These are phyloP conservation scores for Triplophysa yarkandensis DNA, from an alignment of 2,797 vertebrate species.

Conservation along the genomic window DNA sequence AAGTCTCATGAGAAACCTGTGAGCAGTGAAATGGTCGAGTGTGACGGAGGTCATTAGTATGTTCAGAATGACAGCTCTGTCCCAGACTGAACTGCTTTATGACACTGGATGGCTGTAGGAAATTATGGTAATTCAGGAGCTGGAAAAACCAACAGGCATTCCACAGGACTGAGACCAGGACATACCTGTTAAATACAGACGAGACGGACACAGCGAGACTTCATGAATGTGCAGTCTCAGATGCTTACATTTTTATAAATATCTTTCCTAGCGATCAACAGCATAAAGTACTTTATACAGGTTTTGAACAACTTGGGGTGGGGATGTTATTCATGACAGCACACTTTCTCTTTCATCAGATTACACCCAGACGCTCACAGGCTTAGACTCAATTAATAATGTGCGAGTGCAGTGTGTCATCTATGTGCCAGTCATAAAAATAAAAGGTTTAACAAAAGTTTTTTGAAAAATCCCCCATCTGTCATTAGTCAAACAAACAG, in stretches of 20 bases:
- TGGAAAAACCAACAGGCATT: slow-evolving; percentile 47
- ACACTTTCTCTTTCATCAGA: too few relatives aligned
- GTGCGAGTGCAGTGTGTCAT: background rate
- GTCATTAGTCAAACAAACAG: background rate
- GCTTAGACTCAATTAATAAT: background rate
- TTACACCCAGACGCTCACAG: background rate
- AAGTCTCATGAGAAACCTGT: background rate
- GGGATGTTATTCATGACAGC: too few relatives aligned
- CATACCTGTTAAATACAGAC: slow-evolving; percentile 2
- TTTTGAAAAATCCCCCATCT: background rate
- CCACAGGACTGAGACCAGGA: slow-evolving; percentile 16
- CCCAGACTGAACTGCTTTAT: background rate
- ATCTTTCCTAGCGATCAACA: too few relatives aligned
- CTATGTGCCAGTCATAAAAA: background rate
- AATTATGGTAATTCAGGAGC: slow-evolving; percentile 43
- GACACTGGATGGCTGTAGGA: slow-evolving; percentile 30
- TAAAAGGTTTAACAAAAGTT: background rate
- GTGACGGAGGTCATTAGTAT: background rate
- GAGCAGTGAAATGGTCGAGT: background rate
- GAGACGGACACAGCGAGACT: background rate
- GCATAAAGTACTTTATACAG: too few relatives aligned
- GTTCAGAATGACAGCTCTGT: slow-evolving; percentile 10
- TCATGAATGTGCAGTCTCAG: background rate
- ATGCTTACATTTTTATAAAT: too few relatives aligned
- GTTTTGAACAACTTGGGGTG: too few relatives aligned